Base-by-base conservation (phyloP, 2,888 invertebrate species). In the Ptychoptera albimana region DNA sequence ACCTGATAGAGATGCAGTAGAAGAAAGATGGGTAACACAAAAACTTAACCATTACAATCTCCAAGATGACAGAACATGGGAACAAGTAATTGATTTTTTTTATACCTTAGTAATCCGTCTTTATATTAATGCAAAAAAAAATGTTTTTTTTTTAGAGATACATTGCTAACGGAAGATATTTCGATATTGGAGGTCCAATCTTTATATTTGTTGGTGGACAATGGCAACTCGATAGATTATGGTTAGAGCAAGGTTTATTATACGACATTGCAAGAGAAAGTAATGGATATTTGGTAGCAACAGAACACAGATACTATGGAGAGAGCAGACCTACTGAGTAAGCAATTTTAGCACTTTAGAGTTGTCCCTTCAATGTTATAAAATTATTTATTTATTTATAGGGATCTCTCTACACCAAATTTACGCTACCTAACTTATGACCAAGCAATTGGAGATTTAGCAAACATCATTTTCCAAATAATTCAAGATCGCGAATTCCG, bases 221-320 rank as follows among this genome's bases (percentile, higher is more conserved):
- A 60, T 81, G 81, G 67, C 59, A 61, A 7, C 78, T 81, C 48
- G 57, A 60, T 9, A 60, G 71, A 0, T 65, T 64, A 8, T 77
- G 72, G 71, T 59, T 77, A 53, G 53, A 54, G 29, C 55, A 52
- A 0, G 81, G 81, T 2, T 62, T 74, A 39, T 73, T 77, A 47
- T 61, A 67, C 44, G 69, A 74, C 34, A 56, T 75, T 49, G 78
- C 74, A 0, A 46, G 54, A 32, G 48, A 55, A 9, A 62, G 73
- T 46, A 59, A 63, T 2, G 82, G 77, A 0, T 69, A 71, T 2
- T 63, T 79, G 51, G 76, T 80, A 55, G 75, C 75, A 50, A 72
- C 82, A 2, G 84, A 85, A 57, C 84, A 85, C 56, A 68, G 85
- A 50, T 85, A 72, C 58, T 84, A 84, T 55, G 84, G 84, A 3